phyloP scores from a whole-genome alignment of 2,888 invertebrate species.

The Caenorhabditis sp. region DNA sequence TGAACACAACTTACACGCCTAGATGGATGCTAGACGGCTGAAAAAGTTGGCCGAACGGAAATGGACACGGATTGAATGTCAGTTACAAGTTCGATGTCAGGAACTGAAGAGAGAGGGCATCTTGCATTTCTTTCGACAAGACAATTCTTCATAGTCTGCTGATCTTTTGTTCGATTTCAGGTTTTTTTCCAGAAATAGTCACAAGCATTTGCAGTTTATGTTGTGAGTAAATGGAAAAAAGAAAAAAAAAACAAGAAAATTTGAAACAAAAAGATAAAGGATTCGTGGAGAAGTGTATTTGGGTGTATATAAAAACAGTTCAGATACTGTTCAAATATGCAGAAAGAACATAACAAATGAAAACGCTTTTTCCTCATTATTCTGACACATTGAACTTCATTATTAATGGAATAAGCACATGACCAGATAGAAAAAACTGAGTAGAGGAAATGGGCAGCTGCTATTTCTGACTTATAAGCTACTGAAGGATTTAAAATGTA shows the following conservation, averaged over 20 bases:
- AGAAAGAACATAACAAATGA: neutral
- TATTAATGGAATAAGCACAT: neutral
- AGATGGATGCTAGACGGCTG: neutral
- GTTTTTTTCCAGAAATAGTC: too few relatives aligned
- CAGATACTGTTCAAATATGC: neutral
- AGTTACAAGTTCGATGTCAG: neutral
- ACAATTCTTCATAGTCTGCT: too few relatives aligned
- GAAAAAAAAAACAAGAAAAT: neutral
- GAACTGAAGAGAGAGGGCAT: neutral
- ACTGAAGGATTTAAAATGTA: too few relatives aligned
- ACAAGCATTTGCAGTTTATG: neutral
- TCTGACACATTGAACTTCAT: neutral
- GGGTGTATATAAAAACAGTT: neutral
- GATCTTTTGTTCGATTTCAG: too few relatives aligned
- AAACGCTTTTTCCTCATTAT: neutral
- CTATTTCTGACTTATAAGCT: too few relatives aligned
- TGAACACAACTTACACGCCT: slow-evolving; percentile 36
- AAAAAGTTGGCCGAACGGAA: slow-evolving; percentile 5
- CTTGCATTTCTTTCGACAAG: too few relatives aligned
- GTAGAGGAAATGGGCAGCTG: neutral
- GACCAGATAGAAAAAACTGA: neutral
- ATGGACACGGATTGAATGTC: slow-evolving; percentile 43
- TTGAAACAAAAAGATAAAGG: neutral
- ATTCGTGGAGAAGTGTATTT: neutral
- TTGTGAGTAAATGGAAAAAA: neutral